Base-by-base conservation (phyloP, 2,888 invertebrate species). In the Stegophylla sp. region DNA sequence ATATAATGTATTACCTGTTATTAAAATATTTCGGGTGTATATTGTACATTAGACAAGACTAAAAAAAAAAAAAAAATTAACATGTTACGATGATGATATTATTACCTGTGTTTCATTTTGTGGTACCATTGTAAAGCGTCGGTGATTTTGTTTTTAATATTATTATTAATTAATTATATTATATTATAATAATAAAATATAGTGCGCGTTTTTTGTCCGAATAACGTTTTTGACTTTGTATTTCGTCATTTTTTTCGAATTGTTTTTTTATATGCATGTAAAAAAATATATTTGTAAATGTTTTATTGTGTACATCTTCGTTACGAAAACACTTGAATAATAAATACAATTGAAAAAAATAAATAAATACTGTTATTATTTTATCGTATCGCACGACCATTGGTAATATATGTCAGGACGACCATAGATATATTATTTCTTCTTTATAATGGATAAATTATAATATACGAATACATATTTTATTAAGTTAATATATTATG, bases 281-380 rank as follows among this genome's bases (percentile, higher is more conserved):
- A 77, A 69, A 79, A 79, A 79, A 61, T 79, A 79, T 71, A 79
- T 79, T 79, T 79, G 79, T 79, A 79, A 69, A 71, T 71, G 79
- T 79, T 79, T 77, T 63, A 79, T 79, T 79, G 79, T 79, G 79
- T 79, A 79, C 69, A 63, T 79, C 61, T 71, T 79, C 79, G 79
- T 71, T 71, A 69, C 48, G 17, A 77, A n/a, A 77, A 79, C 61
- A 79, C 61, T 79, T 71, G 69, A 79, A 79, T 77, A 71, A 79
- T 79, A 69, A 79, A 79, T 69, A 79, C 45, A 51, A 48, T 79
- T 45, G 13, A 67, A 66, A 63, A 76, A 59, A 59, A 59, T 20
- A 59, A 26, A 75, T 45, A 56, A 67, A 0, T 34, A 56, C 3
- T n/a, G n/a, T 12, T 12, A 12, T 59, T 2, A 26, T 74, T 63